Evolutionary conservation across 2,888 invertebrate species (phyloP).

Genomic region (Aleiodes leptofemur): DNA sequence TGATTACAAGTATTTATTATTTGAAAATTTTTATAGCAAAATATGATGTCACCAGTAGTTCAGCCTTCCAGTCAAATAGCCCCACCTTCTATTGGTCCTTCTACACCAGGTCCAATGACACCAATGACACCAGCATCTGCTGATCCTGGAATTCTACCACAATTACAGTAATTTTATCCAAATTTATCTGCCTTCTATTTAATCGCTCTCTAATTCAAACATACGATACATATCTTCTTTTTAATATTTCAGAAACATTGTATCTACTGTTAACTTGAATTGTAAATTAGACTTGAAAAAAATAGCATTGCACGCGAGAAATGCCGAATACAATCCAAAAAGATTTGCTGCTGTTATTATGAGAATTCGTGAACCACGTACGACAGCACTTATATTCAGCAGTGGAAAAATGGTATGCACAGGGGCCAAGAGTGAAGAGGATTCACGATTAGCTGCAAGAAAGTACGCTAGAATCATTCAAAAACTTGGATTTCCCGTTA

Average conservation of each 20-base stretch:
- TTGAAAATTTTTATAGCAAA: constrained; percentile 79
- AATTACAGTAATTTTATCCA: constrained; percentile 84
- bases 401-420: constrained; percentile 94
- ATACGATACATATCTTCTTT: constrained; percentile 53
- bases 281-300: constrained; percentile 97
- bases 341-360: constrained; percentile 99
- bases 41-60: constrained; percentile 89
- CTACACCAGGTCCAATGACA: constrained; percentile 87
- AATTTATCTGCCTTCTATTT: no score
- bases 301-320: constrained; percentile 97
- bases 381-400: constrained; percentile 89
- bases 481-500: constrained; percentile 85
- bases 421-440: constrained; percentile 90
- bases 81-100: constrained; percentile 83
- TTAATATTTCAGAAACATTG: constrained; percentile 89
- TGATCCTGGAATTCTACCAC: constrained; percentile 95
- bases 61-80: constrained; percentile 80
- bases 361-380: constrained; percentile 91
- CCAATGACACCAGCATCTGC: constrained; percentile 88
- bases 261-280: constrained; percentile 97
- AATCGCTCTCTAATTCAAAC: background rate
- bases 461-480: constrained; percentile 90
- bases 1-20: no score
- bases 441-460: constrained; percentile 85
- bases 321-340: constrained; percentile 99